phyloP scores from a whole-genome alignment of 2,888 invertebrate genomes.

The Fabriciana adippe region DNA sequence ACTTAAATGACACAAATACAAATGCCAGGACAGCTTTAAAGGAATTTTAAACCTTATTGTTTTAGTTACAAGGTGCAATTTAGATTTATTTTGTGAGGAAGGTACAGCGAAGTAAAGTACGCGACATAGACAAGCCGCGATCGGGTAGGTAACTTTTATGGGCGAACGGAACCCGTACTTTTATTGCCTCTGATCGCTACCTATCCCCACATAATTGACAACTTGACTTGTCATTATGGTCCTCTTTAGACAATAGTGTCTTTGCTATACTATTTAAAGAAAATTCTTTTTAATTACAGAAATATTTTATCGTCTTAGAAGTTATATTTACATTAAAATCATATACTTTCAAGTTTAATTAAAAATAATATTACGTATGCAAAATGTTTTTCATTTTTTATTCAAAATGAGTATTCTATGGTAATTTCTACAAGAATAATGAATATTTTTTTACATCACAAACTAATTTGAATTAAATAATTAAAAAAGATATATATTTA shows the following conservation, averaged over 20 bases:
- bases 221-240: slow-evolving; percentile 75
- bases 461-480: too few species aligned
- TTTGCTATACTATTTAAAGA: slow-evolving; percentile 16
- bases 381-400: too few species aligned
- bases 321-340: too few species aligned
- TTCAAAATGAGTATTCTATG: too few species aligned
- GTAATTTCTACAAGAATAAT: too few species aligned
- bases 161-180: slow-evolving; percentile 75
- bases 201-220: slow-evolving; percentile 80
- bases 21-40: slow-evolving; percentile 26
- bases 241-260: slow-evolving; percentile 69
- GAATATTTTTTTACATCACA: too few species aligned
- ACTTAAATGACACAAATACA: slow-evolving; percentile 29
- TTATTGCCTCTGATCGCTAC: slow-evolving; percentile 80
- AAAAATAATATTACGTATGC: too few species aligned
- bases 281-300: too few species aligned
- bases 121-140: slow-evolving; percentile 64
- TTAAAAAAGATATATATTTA: too few species aligned
- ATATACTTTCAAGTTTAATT: too few species aligned
- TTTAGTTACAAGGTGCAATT: slow-evolving; percentile 46
- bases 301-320: too few species aligned
- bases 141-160: slow-evolving; percentile 78
- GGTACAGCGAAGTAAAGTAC: slow-evolving; percentile 46
- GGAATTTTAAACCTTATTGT: slow-evolving; percentile 56
- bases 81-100: slow-evolving; percentile 25